Percentiles rank a stretch among this genome's conserved stretches.
These are phyloP conservation scores for Metellina segmentata DNA, from an alignment of 2,888 invertebrate species.

Conservation along the genomic window DNA sequence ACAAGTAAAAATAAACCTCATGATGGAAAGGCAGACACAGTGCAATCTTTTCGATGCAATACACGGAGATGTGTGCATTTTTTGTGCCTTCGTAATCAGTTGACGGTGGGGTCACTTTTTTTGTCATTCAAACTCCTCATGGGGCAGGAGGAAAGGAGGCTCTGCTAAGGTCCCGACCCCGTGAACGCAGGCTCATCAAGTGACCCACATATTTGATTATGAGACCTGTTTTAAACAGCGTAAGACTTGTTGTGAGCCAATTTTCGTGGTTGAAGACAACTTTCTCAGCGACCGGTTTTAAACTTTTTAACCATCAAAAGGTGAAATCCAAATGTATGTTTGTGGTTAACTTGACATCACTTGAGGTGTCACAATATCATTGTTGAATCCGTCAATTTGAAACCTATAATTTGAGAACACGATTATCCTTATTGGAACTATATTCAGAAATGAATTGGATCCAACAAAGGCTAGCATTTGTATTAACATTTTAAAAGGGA, in stretches of 20 bases:
- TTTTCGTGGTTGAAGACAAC: constrained; percentile 33
- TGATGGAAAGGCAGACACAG: neutral
- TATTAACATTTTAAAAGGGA: too few species aligned
- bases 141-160: neutral
- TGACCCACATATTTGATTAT: constrained; percentile 54
- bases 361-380: too few species aligned
- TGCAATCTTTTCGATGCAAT: neutral
- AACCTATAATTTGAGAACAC: too few species aligned
- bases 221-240: constrained; percentile 52
- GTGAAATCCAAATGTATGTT: neutral
- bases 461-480: too few species aligned
- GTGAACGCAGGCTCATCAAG: neutral
- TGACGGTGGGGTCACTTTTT: constrained; percentile 5
- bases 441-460: too few species aligned
- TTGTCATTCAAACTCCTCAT: constrained; percentile 13
- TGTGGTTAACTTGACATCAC: neutral
- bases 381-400: too few species aligned
- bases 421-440: too few species aligned
- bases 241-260: constrained; percentile 28
- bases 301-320: constrained; percentile 6
- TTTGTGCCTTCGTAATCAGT: neutral
- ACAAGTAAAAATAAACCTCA: constrained; percentile 8
- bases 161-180: constrained; percentile 50
- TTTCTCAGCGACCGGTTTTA: constrained; percentile 42
- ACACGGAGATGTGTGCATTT: neutral